A percentile compares a stretch with the other conserved stretches of the same genome.
Conservation (phyloP, 2,113 vertebrate species). For the Tinamus guttatus region DNA sequence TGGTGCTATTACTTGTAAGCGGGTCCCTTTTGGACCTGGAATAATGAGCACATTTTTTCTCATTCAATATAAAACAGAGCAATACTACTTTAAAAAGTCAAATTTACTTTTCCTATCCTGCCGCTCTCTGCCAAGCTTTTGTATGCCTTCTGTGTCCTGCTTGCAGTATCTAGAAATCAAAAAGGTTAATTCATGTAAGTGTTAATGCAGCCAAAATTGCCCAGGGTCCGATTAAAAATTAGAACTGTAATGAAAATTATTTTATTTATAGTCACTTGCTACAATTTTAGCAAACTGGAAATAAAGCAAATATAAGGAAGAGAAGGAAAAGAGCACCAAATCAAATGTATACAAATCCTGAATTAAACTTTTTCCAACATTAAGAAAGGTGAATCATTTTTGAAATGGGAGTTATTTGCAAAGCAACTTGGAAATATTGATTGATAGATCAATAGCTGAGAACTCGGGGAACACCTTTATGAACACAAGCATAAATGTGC, state of each 20-base stretch:
- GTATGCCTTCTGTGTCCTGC: background rate
- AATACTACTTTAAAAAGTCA: background rate
- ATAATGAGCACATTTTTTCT: background rate
- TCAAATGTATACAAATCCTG: fast-evolving
- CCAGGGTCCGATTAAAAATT: background rate
- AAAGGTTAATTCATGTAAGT: background rate
- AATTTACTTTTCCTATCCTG: background rate
- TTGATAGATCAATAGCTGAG: background rate
- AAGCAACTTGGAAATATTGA: background rate
- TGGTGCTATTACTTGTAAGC: background rate
- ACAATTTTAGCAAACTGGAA: background rate
- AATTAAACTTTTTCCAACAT: background rate
- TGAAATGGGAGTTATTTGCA: background rate
- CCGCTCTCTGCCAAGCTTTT: background rate
- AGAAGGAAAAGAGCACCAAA: background rate
- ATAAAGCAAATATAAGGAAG: background rate
- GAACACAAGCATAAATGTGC: background rate
- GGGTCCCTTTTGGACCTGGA: background rate
- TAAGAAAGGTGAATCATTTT: background rate
- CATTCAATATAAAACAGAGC: background rate
- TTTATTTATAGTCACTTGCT: background rate
- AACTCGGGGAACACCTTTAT: background rate
- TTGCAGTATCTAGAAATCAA: background rate
- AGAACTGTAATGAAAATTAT: background rate
- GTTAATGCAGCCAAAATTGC: background rate